Percentiles rank a stretch among this genome's conserved stretches.
Conservation (phyloP, 1,140 invertebrate species). For the Akabosia matsudoensis region DNA sequence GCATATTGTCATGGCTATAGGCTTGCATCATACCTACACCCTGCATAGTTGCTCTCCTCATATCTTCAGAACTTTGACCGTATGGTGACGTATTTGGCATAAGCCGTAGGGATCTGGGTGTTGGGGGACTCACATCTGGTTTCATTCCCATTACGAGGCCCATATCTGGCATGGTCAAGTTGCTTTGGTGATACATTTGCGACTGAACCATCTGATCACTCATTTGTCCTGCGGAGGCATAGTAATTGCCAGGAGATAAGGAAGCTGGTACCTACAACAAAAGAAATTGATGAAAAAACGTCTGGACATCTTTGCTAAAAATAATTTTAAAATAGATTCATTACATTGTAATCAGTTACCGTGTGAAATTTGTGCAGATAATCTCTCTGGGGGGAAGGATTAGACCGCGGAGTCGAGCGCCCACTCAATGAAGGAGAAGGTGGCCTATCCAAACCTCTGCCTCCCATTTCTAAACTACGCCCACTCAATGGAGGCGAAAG, state of each 20-base stretch:
- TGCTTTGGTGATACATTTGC: slow-evolving; percentile 46
- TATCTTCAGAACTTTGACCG: slow-evolving; percentile 76
- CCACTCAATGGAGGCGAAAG: slow-evolving; percentile 46
- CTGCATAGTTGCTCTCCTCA: slow-evolving; percentile 53
- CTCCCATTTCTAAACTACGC: slow-evolving; percentile 46
- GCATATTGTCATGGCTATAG: slow-evolving; percentile 39
- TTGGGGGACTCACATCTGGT: slow-evolving; percentile 69
- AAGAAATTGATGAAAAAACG: neutral
- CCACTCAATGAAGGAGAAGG: slow-evolving; percentile 62
- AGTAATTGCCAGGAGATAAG: slow-evolving; percentile 51
- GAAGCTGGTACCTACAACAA: slow-evolving; percentile 53
- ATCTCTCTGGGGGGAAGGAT: slow-evolving; percentile 71
- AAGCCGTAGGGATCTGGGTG: slow-evolving; percentile 76
- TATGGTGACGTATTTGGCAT: slow-evolving; percentile 54
- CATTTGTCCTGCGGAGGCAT: slow-evolving; percentile 47
- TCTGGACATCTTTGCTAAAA: no score
- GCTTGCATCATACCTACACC: slow-evolving; percentile 28
- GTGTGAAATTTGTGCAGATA: slow-evolving; percentile 81
- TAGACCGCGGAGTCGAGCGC: slow-evolving; percentile 72
- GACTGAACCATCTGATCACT: slow-evolving; percentile 49
- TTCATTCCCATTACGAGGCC: slow-evolving; percentile 54
- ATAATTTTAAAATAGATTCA: no score
- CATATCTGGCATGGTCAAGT: slow-evolving; percentile 47
- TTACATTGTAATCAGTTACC: slow-evolving; percentile 58
- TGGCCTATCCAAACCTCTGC: slow-evolving; percentile 53